Evolutionary conservation across 2,113 vertebrate species (phyloP).

Genomic region (Alexandromys fortis): DNA sequence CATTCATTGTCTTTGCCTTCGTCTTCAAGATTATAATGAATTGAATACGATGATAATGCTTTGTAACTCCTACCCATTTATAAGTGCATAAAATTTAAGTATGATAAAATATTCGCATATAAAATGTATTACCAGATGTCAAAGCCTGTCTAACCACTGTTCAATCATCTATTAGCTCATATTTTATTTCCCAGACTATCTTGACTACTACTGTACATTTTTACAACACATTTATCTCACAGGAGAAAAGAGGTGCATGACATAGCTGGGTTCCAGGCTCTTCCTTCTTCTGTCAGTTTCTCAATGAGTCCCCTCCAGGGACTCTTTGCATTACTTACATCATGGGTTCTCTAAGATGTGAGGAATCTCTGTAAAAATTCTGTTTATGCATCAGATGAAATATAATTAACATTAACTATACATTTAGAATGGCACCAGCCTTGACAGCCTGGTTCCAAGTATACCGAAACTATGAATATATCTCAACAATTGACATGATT

Average conservation of each 20-base stretch:
- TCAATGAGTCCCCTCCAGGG: background rate
- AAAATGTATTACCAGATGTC: constrained; percentile 28
- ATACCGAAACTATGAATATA: background rate
- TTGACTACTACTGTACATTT: background rate
- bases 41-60: constrained; percentile 6
- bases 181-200: constrained; percentile 18
- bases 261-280: background rate
- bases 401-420: constrained; percentile 3
- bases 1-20: background rate
- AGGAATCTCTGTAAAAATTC: background rate
- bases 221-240: background rate
- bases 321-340: background rate
- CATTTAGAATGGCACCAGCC: background rate
- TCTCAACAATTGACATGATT: background rate
- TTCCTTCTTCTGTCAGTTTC: background rate
- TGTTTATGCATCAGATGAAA: background rate
- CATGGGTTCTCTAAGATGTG: background rate
- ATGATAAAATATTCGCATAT: background rate
- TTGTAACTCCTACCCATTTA: background rate
- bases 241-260: background rate
- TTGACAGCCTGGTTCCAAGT: background rate
- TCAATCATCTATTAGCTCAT: background rate
- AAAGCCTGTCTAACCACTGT: background rate
- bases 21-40: background rate
- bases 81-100: background rate